Base-by-base conservation (phyloP, 2,888 invertebrate genomes). In the Apodemia duryi region DNA sequence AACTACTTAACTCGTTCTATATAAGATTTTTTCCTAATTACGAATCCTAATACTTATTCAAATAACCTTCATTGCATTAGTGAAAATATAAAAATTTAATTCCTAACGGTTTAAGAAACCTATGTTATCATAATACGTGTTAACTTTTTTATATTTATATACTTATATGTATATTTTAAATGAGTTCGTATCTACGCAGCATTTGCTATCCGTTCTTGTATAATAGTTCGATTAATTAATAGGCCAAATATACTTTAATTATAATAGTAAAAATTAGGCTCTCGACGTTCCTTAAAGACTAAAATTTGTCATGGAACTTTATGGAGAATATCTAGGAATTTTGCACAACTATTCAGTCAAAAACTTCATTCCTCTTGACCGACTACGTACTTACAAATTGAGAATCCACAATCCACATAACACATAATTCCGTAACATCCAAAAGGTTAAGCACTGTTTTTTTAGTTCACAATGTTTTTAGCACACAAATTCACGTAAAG, bases 61-160 rank as follows among this genome's bases (percentile, higher is more conserved):
- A 85, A 84, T 83, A 86, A 83, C 81, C 82, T 85, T 84, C 84
- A 86, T 88, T 88, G 88, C 87, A 83, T 80, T 88, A 86, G 84
- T 88, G 85, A 88, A 90, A 90, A 88, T 88, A 90, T 89, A 89
- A 87, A 89, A 89, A 84, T 84, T 83, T 86, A 87, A 88, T 82
- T 81, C 83, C 89, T 90, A 90, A 77, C 82, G 73, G 84, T 89
- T 88, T 88, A 88, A 85, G 88, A 91, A 91, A 90, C 88, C 88
- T 90, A 90, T 80, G 83, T 86, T 89, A 89, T 77, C 81, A 81
- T 85, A 82, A 87, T 83, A 88, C 86, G 85, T 78, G 83, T 89
- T 89, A 90, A 88, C 88, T 85, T 83, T 82, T 83, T 83, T 81
- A 84, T 88, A 87, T 71, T 68, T 85, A 83, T 84, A 83, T 82